Evolutionary conservation across 2,888 invertebrate genomes (phyloP).

Genomic region (Leptopterna dolabrata): DNA sequence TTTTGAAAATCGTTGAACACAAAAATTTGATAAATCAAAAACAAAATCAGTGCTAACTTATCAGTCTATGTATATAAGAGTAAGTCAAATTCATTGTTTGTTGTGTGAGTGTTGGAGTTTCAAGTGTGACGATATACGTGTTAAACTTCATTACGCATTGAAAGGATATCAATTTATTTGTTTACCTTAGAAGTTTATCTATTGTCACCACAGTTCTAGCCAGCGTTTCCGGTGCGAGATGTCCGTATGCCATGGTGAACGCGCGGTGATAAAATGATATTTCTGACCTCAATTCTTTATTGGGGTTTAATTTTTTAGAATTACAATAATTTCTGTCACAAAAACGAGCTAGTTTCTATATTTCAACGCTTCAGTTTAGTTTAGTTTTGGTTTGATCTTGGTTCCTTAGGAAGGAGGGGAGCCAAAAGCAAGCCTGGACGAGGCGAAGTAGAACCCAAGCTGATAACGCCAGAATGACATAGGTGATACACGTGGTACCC

Average conservation of each 20-base stretch:
- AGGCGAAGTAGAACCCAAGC: constrained; percentile 77
- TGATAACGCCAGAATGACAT: constrained; percentile 73
- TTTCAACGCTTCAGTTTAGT: not conserved
- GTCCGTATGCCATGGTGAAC: constrained; percentile 13
- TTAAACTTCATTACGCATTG: too few species aligned
- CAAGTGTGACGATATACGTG: too few species aligned
- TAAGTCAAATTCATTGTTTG: too few species aligned
- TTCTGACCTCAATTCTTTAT: not conserved
- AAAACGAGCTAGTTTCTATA: not conserved
- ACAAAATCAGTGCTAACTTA: too few species aligned
- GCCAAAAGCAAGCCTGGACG: constrained; percentile 74
- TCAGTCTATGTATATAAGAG: too few species aligned
- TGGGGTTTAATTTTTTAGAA: not conserved
- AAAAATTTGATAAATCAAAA: too few species aligned
- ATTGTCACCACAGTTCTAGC: constrained; percentile 40
- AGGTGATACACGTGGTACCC: constrained; percentile 74
- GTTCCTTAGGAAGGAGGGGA: constrained; percentile 72
- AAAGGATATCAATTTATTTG: too few species aligned
- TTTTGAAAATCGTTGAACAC: too few species aligned
- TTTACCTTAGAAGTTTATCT: constrained; percentile 32
- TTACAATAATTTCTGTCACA: not conserved
- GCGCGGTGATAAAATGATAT: not conserved
- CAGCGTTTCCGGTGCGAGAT: constrained; percentile 4
- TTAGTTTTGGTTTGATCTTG: not conserved
- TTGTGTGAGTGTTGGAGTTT: too few species aligned